phyloP scores from a whole-genome alignment of 1,140 invertebrate genomes.

The Ganaspis sp. region DNA sequence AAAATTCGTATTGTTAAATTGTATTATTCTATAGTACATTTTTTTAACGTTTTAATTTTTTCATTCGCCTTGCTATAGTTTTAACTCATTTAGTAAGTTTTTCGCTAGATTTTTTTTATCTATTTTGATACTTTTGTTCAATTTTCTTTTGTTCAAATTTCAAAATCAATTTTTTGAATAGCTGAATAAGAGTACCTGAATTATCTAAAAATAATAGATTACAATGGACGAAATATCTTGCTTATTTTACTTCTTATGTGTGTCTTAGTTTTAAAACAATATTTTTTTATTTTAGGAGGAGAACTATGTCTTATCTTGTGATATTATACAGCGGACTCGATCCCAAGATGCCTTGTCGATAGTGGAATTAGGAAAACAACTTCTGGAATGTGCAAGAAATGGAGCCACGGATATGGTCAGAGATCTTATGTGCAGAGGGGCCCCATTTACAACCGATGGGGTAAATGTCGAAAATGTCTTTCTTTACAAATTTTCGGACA shows the following conservation, averaged over 20 bases:
- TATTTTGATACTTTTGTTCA: conserved; percentile 16
- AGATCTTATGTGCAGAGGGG: conserved; percentile 89
- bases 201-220: too few relatives aligned
- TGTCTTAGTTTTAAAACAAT: conserved; percentile 32
- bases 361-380: conserved; percentile 88
- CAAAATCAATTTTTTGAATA: too few relatives aligned
- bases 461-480: conserved; percentile 74
- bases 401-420: conserved; percentile 87
- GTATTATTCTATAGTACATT: too few relatives aligned
- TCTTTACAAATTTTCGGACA: not conserved
- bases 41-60: too few relatives aligned
- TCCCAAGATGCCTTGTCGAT: conserved; percentile 74
- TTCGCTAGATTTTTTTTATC: conserved; percentile 34
- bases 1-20: too few relatives aligned
- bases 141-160: not conserved
- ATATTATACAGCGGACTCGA: conserved; percentile 58
- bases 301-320: conserved; percentile 62
- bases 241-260: too few relatives aligned
- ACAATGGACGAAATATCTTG: too few relatives aligned
- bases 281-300: conserved; percentile 61
- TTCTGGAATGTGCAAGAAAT: conserved; percentile 86
- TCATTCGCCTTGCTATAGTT: too few relatives aligned
- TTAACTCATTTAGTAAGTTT: too few relatives aligned
- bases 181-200: too few relatives aligned
- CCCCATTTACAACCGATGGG: conserved; percentile 95